These are phyloP conservation scores for Haliclystus octoradiatus DNA, from an alignment of 30 jellyfish, hydroid and myxozoan species.

Conservation along the genomic window DNA sequence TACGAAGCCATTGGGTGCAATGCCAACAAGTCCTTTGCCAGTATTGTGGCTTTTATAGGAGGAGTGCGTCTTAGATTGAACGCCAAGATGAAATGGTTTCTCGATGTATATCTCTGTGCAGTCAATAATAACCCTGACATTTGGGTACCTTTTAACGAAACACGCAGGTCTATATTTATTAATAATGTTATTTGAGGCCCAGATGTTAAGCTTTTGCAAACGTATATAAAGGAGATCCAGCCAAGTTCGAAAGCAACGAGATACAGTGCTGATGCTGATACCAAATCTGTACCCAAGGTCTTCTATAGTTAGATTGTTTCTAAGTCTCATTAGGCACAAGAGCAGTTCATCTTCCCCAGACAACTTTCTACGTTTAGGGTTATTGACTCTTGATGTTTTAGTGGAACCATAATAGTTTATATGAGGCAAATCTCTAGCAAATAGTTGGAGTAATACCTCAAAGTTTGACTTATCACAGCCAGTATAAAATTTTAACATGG, in stretches of 20 bases:
- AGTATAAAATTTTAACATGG: neutral
- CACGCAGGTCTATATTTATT: neutral
- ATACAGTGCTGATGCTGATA: neutral
- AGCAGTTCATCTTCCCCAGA: neutral
- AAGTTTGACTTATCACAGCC: neutral
- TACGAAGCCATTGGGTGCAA: conserved; percentile 29
- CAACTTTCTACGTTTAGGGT: too few species aligned
- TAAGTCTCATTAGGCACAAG: neutral
- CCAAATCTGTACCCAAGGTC: neutral
- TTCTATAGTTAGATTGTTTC: neutral
- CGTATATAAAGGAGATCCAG: neutral
- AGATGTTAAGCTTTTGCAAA: neutral
- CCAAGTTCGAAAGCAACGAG: neutral
- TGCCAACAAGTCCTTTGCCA: conserved; percentile 37
- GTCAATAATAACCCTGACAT: neutral
- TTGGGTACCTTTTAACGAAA: neutral
- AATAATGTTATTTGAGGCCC: neutral
- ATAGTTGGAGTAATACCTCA: neutral
- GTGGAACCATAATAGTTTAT: neutral
- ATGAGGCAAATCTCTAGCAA: neutral
- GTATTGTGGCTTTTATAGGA: conserved; percentile 43
- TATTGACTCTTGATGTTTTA: neutral
- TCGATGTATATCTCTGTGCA: neutral
- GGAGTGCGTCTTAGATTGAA: neutral
- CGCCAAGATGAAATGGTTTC: neutral